Evolutionary conservation across 2,113 vertebrate genomes (phyloP).

Genomic region (Prunella himalayana): DNA sequence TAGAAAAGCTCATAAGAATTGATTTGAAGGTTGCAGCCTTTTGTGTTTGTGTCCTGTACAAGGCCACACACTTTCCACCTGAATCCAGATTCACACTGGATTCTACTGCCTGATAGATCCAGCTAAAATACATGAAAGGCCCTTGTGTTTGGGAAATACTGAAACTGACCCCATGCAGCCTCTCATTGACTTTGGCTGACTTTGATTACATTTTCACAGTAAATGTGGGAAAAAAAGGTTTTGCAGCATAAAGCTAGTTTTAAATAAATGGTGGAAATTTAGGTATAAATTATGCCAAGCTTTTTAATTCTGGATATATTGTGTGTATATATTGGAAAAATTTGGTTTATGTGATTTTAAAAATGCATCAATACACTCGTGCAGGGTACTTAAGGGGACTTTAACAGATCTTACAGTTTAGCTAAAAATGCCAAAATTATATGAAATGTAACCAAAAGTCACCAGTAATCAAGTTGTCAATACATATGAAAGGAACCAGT

Average conservation of each 20-base stretch:
- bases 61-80: not conserved
- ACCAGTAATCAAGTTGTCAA: not conserved
- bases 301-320: not conserved
- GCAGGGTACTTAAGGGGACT: not conserved
- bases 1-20: not conserved
- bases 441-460: not conserved
- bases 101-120: not conserved
- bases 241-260: not conserved
- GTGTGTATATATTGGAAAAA: not conserved
- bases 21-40: not conserved
- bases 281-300: not conserved
- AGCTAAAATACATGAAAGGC: not conserved
- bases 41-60: not conserved
- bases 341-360: not conserved
- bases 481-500: not conserved
- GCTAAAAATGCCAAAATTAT: not conserved
- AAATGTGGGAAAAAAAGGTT: not conserved
- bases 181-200: not conserved
- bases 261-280: not conserved
- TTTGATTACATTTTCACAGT: not conserved
- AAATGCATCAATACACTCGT: rapidly evolving
- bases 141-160: not conserved
- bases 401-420: not conserved
- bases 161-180: not conserved
- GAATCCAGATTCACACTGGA: not conserved